phyloP scores from a whole-genome alignment of 2,888 invertebrate species.

The Perizoma flavofasciatum region DNA sequence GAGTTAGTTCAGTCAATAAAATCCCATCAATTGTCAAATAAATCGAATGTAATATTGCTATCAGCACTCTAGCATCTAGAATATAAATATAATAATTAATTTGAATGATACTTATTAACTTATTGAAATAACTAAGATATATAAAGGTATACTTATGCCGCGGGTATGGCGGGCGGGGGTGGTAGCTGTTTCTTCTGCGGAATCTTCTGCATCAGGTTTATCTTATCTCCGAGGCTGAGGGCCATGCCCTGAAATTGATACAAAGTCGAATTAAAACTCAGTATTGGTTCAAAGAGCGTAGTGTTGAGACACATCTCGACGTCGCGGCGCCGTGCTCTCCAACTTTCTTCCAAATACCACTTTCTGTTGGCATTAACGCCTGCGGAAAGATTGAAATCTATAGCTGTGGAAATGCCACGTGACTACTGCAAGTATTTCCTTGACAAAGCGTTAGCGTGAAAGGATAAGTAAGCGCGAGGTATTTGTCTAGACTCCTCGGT shows the following conservation, averaged over 20 bases:
- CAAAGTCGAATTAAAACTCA: neutral
- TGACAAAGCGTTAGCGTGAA: no score
- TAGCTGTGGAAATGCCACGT: no score
- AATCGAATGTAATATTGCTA: slow-evolving; percentile 30
- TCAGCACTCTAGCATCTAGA: no score
- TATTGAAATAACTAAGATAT: slow-evolving; percentile 1
- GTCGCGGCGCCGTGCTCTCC: no score
- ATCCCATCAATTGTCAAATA: slow-evolving; percentile 21
- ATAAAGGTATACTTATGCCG: slow-evolving; percentile 52
- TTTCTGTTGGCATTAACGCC: no score
- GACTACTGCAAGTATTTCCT: no score
- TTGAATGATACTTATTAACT: neutral
- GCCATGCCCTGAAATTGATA: slow-evolving; percentile 95
- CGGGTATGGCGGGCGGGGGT: slow-evolving; percentile 50
- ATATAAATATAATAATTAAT: slow-evolving; percentile 29
- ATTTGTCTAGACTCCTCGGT: no score
- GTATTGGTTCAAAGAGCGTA: no score
- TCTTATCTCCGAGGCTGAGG: slow-evolving; percentile 98
- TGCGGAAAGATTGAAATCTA: no score
- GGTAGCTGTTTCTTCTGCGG: slow-evolving; percentile 74
- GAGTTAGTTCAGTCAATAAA: slow-evolving; percentile 17
- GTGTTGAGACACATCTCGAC: no score
- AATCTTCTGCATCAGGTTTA: slow-evolving; percentile 95
- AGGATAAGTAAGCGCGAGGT: no score
- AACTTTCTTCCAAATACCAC: no score